Percentiles rank a stretch among this genome's conserved stretches.
These are phyloP conservation scores for Uria aalge DNA, from an alignment of 2,113 vertebrate genomes.

Conservation along the genomic window DNA sequence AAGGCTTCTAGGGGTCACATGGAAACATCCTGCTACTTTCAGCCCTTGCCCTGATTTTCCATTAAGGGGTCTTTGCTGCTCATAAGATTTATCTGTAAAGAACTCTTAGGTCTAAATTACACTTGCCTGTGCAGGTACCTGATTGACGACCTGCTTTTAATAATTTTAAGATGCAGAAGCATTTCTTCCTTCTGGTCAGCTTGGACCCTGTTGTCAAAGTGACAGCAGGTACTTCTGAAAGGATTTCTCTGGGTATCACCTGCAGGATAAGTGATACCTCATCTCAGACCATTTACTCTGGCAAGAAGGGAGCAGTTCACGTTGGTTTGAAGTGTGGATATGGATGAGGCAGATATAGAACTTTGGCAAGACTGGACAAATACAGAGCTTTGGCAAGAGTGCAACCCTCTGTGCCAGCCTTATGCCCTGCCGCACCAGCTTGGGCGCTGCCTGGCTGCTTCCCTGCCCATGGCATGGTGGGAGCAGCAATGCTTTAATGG, in stretches of 20 bases:
- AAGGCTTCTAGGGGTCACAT: not conserved
- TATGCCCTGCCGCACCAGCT: not conserved
- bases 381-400: not conserved
- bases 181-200: not conserved
- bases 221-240: not conserved
- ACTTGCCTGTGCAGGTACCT: not conserved
- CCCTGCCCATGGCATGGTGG: not conserved
- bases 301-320: not conserved
- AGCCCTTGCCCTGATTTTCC: fast-evolving
- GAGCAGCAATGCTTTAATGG: not conserved
- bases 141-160: not conserved
- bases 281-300: not conserved
- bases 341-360: not conserved
- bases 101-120: not conserved
- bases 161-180: not conserved
- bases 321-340: not conserved
- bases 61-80: not conserved
- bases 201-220: not conserved
- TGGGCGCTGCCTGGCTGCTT: not conserved
- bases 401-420: not conserved
- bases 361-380: not conserved
- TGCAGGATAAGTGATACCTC: not conserved
- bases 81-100: not conserved
- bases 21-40: not conserved
- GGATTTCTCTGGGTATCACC: not conserved